Evolutionary conservation across 1,140 invertebrate species (phyloP).

Genomic region (Drosophila neocordata): DNA sequence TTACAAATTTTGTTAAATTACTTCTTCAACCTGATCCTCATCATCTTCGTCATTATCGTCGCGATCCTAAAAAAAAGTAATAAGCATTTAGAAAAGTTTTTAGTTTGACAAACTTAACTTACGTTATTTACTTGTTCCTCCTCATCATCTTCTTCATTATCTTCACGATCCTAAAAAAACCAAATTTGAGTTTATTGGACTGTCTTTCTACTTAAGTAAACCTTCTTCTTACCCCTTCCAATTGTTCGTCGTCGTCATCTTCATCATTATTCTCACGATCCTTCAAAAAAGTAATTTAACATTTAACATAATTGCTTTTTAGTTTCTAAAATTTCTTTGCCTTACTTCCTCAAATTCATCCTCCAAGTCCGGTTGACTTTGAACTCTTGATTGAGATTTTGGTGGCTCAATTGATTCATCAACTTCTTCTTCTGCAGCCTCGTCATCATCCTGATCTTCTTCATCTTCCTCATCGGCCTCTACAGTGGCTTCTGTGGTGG

Average conservation of each 20-base stretch:
- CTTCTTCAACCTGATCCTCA: background rate
- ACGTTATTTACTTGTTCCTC: background rate
- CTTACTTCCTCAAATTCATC: conserved; percentile 45
- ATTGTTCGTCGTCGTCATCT: background rate
- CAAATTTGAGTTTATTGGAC: background rate
- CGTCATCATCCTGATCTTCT: conserved; percentile 39
- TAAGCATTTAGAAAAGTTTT: background rate
- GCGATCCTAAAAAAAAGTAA: background rate
- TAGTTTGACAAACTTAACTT: background rate
- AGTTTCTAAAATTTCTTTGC: background rate
- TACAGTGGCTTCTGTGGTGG: conserved; percentile 56
- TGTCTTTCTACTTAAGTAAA: background rate
- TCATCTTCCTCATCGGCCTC: conserved; percentile 58
- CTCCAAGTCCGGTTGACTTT: conserved; percentile 38
- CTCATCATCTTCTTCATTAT: background rate
- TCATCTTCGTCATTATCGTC: conserved; percentile 2
- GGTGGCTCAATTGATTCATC: conserved; percentile 48
- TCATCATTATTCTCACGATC: background rate
- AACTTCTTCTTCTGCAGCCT: conserved; percentile 33
- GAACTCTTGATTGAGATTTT: conserved; percentile 29
- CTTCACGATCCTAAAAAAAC: background rate
- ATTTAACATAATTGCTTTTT: background rate
- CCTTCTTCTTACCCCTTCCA: background rate
- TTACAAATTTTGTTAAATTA: background rate
- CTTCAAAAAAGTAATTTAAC: background rate